Evolutionary conservation across 2,888 invertebrate species (phyloP).

Genomic region (Thereva nobilitata): DNA sequence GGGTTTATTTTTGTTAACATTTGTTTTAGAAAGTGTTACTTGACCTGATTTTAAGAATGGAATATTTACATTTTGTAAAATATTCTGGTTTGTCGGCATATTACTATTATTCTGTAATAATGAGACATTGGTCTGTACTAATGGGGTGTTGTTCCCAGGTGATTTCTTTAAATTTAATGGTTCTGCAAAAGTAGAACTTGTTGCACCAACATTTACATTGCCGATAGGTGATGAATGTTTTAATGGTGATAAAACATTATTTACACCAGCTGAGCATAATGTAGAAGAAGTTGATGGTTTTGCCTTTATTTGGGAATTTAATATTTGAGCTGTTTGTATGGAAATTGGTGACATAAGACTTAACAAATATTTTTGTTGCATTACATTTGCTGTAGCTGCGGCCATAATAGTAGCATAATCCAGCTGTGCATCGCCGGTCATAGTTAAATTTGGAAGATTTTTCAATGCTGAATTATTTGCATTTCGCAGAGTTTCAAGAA

Average conservation of each 20-base stretch:
- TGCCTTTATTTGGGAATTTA: conserved; percentile 21
- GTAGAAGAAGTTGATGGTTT: conserved; percentile 14
- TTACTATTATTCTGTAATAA: neutral
- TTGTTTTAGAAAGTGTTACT: too few species aligned
- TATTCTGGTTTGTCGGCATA: neutral
- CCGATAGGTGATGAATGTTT: neutral
- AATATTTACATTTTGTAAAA: neutral
- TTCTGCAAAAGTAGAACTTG: neutral
- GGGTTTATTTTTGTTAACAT: too few species aligned
- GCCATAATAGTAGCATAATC: conserved; percentile 36
- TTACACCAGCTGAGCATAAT: conserved; percentile 1
- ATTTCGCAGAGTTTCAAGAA: conserved; percentile 20
- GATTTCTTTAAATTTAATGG: conserved; percentile 26
- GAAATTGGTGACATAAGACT: conserved; percentile 36
- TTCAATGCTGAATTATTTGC: conserved; percentile 24
- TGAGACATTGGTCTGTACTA: neutral
- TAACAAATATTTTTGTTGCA: conserved; percentile 40
- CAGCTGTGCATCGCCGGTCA: conserved; percentile 33
- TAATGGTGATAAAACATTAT: neutral
- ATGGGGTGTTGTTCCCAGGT: neutral
- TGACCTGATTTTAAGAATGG: too few species aligned
- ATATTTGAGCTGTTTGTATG: conserved; percentile 22
- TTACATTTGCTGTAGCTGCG: conserved; percentile 38
- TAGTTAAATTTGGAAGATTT: conserved; percentile 38
- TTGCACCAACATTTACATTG: conserved; percentile 8